Evolutionary conservation across 1,140 invertebrate species (phyloP).

Genomic region (Ooceraea biroi): DNA sequence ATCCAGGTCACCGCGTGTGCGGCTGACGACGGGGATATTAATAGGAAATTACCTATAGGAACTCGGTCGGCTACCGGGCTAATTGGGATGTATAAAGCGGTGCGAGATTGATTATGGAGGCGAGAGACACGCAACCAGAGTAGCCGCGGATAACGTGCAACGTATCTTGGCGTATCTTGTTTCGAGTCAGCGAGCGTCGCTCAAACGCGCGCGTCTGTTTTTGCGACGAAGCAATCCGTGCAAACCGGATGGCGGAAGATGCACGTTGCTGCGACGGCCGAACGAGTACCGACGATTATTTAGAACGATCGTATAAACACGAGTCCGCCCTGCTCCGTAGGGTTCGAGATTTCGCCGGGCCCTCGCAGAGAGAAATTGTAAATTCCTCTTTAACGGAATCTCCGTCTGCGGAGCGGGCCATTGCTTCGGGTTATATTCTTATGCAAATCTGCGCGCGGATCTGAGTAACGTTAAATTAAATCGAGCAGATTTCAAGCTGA

Average conservation of each 20-base stretch:
- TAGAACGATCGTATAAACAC: neutral
- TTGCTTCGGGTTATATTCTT: slow-evolving; percentile 63
- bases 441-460: slow-evolving; percentile 63
- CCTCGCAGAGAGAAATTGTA: slow-evolving; percentile 43
- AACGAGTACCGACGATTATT: neutral
- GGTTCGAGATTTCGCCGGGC: slow-evolving; percentile 23
- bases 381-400: slow-evolving; percentile 64
- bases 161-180: slow-evolving; percentile 1
- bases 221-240: neutral
- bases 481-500: slow-evolving; percentile 47
- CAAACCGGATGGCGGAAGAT: slow-evolving; percentile 19
- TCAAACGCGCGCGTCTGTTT: neutral
- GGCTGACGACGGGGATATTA: slow-evolving; percentile 67
- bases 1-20: slow-evolving; percentile 66
- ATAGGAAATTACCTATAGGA: slow-evolving; percentile 73
- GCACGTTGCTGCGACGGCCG: neutral
- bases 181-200: neutral
- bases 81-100: slow-evolving; percentile 66
- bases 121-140: slow-evolving; percentile 24
- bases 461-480: slow-evolving; percentile 70
- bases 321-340: slow-evolving; percentile 1
- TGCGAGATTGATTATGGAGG: slow-evolving; percentile 47
- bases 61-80: slow-evolving; percentile 64
- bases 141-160: neutral
- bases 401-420: slow-evolving; percentile 39